phyloP scores from a whole-genome alignment of 2,113 vertebrate genomes.

The Carassius carassius region DNA sequence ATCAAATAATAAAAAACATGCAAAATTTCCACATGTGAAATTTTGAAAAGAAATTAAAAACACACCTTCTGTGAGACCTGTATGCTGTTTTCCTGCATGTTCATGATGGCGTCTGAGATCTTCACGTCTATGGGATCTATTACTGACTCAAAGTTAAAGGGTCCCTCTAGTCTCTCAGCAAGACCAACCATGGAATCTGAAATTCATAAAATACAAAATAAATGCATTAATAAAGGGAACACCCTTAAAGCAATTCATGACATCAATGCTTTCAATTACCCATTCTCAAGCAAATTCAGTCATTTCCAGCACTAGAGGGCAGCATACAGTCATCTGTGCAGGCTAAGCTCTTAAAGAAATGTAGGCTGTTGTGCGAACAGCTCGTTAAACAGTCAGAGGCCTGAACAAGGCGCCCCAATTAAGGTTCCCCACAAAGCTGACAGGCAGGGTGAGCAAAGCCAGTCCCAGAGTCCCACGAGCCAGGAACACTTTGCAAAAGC shows the following conservation, averaged over 20 bases:
- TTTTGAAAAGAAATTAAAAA: background rate
- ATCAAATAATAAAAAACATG: background rate
- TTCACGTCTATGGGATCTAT: constrained; percentile 98
- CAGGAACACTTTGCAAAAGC: constrained; percentile 28
- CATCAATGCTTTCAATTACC: background rate
- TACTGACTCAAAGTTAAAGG: constrained; percentile 96
- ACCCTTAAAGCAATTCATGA: background rate
- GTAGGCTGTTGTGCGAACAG: background rate
- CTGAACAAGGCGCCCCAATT: constrained; percentile 41
- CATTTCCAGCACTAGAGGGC: constrained; percentile 64
- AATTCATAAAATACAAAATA: constrained; percentile 61
- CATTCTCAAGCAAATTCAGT: too few relatives aligned
- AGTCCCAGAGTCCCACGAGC: constrained; percentile 43
- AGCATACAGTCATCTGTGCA: background rate
- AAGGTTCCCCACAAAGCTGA: constrained; percentile 50
- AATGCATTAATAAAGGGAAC: background rate
- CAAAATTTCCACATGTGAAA: background rate
- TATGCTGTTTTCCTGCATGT: constrained; percentile 98
- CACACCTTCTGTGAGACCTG: constrained; percentile 94
- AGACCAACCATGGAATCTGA: constrained; percentile 92
- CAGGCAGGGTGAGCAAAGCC: constrained; percentile 42
- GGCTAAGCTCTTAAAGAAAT: background rate
- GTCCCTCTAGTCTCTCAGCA: constrained; percentile 91
- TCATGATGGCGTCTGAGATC: constrained; percentile 98
- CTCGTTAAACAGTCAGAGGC: constrained; percentile 28